phyloP scores from a whole-genome alignment of 2,797 vertebrate species.

The Ataeniobius toweri region DNA sequence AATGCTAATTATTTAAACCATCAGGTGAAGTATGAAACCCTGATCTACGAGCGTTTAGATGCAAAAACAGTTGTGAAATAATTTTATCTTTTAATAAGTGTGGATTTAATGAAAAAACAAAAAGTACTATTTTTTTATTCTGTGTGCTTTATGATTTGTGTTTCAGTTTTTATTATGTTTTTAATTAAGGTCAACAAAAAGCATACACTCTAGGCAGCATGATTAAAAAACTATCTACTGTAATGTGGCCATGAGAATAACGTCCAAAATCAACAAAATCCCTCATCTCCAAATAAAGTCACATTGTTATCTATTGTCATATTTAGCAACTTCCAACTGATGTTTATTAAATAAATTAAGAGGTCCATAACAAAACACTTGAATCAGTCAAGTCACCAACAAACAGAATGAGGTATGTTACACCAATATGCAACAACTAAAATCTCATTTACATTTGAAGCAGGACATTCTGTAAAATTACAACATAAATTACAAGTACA shows the following conservation, averaged over 20 bases:
- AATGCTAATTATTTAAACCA: neutral
- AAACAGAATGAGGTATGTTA: slow-evolving; percentile 70
- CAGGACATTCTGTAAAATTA: slow-evolving; percentile 66
- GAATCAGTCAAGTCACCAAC: slow-evolving; percentile 45
- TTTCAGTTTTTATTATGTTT: neutral
- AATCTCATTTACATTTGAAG: slow-evolving; percentile 53
- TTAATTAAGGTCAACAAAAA: neutral
- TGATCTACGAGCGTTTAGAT: neutral
- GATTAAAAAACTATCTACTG: neutral
- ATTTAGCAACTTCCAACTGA: slow-evolving; percentile 38
- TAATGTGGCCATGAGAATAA: slow-evolving; percentile 12
- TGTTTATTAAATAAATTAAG: slow-evolving; percentile 46
- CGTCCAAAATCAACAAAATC: slow-evolving; percentile 28
- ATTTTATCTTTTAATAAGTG: neutral
- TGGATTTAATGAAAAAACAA: neutral
- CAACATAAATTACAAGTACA: slow-evolving; percentile 55
- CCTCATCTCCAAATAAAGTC: slow-evolving; percentile 3
- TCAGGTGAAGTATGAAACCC: neutral
- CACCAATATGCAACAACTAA: slow-evolving; percentile 50
- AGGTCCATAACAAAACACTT: slow-evolving; percentile 53
- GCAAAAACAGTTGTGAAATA: neutral
- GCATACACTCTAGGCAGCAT: neutral
- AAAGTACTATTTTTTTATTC: neutral
- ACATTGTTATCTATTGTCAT: slow-evolving; percentile 18
- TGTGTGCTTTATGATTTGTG: neutral